Conservation (phyloP, 2,888 invertebrate genomes). For the Amblyteles armatorius region DNA sequence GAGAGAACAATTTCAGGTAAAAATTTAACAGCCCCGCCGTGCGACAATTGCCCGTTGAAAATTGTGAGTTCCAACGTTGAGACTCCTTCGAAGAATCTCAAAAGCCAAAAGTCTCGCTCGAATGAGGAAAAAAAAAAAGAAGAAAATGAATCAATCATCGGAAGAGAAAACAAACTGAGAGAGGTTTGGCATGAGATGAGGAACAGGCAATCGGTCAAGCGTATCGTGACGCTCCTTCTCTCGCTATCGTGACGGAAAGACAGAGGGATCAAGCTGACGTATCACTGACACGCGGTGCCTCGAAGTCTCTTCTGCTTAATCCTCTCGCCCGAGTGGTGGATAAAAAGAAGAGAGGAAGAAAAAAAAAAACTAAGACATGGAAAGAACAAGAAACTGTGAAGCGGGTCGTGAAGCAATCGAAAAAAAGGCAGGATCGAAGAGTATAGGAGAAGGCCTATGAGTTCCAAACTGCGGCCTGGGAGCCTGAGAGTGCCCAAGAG, state of each 20-base stretch:
- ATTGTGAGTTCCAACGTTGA: slow-evolving; percentile 29
- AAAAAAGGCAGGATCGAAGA: slow-evolving; percentile 57
- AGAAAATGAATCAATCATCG: slow-evolving; percentile 65
- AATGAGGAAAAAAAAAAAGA: slow-evolving; percentile 15
- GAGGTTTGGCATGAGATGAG: slow-evolving; percentile 41
- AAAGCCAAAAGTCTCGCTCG: not conserved
- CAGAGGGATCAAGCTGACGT: slow-evolving; percentile 67
- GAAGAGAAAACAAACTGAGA: slow-evolving; percentile 62
- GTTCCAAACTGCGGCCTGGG: slow-evolving; percentile 23
- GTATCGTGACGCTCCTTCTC: slow-evolving; percentile 50
- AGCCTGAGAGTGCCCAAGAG: slow-evolving; percentile 60
- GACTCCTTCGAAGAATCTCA: slow-evolving; percentile 13
- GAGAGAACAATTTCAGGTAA: not conserved
- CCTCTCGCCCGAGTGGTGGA: slow-evolving; percentile 49
- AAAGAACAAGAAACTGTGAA: slow-evolving; percentile 63
- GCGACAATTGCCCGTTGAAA: slow-evolving; percentile 56
- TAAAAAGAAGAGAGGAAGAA: slow-evolving; percentile 40
- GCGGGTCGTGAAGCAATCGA: slow-evolving; percentile 54
- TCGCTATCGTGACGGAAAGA: slow-evolving; percentile 57
- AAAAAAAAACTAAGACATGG: slow-evolving; percentile 25
- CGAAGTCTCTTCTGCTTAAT: slow-evolving; percentile 67
- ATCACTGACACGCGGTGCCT: slow-evolving; percentile 68
- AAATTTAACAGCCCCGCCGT: slow-evolving; percentile 31
- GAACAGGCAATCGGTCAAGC: slow-evolving; percentile 64
- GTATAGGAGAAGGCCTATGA: slow-evolving; percentile 22